A percentile compares a stretch with the other conserved stretches of the same genome.
These are phyloP conservation scores for Phrynocephalus forsythii DNA, from an alignment of 2,797 vertebrate species.

Conservation along the genomic window DNA sequence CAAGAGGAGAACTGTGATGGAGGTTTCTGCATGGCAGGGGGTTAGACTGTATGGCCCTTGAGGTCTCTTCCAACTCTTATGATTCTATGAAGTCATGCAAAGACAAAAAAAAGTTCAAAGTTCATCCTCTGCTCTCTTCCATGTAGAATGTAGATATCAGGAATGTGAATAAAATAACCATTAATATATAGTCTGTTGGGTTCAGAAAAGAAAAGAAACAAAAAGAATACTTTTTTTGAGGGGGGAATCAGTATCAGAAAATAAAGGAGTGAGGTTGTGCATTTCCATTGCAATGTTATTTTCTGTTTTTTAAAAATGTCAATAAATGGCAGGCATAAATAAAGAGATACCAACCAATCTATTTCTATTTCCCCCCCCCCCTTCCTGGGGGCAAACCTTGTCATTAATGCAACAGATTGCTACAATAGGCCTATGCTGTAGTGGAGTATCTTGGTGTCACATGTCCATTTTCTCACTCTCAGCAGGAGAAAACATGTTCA, in stretches of 20 bases:
- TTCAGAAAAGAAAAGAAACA: not conserved
- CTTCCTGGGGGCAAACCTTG: not conserved
- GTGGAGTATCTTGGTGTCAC: conserved; percentile 10
- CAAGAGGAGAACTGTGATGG: no score
- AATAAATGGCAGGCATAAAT: not conserved
- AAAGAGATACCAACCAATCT: not conserved
- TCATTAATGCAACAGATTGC: conserved; percentile 25
- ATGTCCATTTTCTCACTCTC: conserved; percentile 14
- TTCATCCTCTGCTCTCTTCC: not conserved
- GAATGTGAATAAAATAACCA: not conserved
- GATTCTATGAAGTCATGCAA: no score
- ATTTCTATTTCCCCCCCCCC: not conserved
- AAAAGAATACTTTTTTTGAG: not conserved
- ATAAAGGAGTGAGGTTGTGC: not conserved
- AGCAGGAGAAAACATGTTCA: conserved; percentile 27
- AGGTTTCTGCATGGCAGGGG: no score
- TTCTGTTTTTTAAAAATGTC: not conserved
- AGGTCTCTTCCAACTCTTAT: no score
- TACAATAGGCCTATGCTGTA: not conserved
- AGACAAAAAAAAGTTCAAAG: not conserved
- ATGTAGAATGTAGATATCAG: not conserved
- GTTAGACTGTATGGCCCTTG: no score
- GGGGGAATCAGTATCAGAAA: not conserved
- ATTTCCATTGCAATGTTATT: not conserved
- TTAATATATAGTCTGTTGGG: not conserved